These are phyloP conservation scores for Aptenodytes forsteri DNA, from an alignment of 2,113 vertebrate genomes.

Conservation along the genomic window DNA sequence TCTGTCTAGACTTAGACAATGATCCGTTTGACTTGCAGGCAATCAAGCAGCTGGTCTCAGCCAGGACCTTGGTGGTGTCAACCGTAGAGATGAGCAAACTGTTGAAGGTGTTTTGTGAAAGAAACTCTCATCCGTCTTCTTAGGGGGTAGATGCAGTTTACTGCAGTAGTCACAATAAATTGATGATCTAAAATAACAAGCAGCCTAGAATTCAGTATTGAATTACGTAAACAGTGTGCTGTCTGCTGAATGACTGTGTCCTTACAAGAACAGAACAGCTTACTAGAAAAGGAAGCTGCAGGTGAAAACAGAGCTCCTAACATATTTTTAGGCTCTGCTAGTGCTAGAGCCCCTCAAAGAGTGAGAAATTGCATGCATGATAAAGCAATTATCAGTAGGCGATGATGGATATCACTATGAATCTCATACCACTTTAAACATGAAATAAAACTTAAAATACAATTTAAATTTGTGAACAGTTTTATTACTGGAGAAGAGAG, in stretches of 20 bases:
- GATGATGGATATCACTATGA: background rate
- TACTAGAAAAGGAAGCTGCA: background rate
- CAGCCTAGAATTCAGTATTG: background rate
- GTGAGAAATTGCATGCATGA: background rate
- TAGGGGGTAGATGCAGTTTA: background rate
- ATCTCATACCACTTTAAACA: background rate
- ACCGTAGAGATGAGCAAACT: background rate
- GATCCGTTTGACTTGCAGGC: background rate
- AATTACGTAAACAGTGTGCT: background rate
- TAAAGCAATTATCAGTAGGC: background rate
- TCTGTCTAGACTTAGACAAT: background rate
- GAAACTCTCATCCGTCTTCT: background rate
- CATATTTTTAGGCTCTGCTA: background rate
- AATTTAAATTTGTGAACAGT: background rate
- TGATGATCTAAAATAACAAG: background rate
- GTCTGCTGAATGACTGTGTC: background rate
- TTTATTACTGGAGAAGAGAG: background rate
- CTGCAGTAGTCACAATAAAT: background rate
- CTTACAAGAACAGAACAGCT: background rate
- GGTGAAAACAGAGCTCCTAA: background rate
- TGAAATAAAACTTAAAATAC: background rate
- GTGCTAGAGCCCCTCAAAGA: background rate
- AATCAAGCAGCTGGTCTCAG: background rate
- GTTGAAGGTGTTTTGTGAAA: background rate
- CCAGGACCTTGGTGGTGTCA: background rate